These are phyloP conservation scores for Gallinago paraguaiae DNA, from an alignment of 2,113 vertebrate genomes.

Conservation along the genomic window DNA sequence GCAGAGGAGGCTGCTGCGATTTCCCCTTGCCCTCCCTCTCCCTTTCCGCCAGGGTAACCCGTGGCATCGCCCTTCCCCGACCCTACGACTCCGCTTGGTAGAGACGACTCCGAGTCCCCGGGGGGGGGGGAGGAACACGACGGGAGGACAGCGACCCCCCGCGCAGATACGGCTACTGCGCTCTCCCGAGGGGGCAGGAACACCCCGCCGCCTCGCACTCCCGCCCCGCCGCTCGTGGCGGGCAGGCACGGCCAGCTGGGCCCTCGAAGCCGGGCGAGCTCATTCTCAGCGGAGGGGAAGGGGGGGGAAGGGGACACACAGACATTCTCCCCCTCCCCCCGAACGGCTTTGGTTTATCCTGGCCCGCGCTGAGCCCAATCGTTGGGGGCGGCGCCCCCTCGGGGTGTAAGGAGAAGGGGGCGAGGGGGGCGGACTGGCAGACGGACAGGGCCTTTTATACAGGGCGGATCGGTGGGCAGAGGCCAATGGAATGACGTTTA, in stretches of 20 bases:
- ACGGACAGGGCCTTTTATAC: background rate
- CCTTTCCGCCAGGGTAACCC: background rate
- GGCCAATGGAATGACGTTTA: too few relatives aligned
- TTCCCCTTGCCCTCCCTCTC: background rate
- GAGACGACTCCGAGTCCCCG: background rate
- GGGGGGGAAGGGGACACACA: too few relatives aligned
- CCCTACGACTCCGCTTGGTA: background rate
- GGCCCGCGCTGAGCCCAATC: background rate
- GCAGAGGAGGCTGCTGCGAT: fast-evolving
- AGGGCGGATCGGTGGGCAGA: too few relatives aligned
- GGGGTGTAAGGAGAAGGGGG: background rate
- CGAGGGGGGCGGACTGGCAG: background rate
- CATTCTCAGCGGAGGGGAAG: background rate
- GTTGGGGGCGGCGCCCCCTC: background rate
- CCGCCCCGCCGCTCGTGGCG: background rate
- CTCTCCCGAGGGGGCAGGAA: background rate
- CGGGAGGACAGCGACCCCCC: background rate
- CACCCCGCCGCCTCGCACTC: too few relatives aligned
- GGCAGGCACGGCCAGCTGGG: too few relatives aligned
- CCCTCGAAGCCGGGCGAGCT: background rate
- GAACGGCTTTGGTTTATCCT: background rate
- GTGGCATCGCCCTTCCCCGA: background rate
- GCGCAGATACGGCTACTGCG: background rate
- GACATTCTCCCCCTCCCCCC: too few relatives aligned
- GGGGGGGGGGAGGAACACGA: too few relatives aligned